Percentiles rank a stretch among this genome's conserved stretches.
These are phyloP conservation scores for Desoria tigrina DNA, from an alignment of 2,888 invertebrate genomes.

Conservation along the genomic window DNA sequence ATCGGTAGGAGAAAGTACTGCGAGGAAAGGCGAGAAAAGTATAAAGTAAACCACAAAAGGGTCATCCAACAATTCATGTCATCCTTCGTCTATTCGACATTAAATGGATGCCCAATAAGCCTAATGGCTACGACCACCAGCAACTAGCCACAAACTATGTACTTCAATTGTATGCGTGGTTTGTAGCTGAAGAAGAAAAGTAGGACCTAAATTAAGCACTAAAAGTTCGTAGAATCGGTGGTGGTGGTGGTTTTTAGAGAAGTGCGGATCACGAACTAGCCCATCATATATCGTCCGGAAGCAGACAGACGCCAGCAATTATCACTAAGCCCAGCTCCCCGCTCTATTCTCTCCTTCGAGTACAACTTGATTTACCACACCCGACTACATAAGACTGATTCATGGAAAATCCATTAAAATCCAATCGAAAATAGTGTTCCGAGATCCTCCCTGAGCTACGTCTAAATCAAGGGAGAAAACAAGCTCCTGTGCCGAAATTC, in stretches of 20 bases:
- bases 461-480: conserved; percentile 1
- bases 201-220: too few species aligned
- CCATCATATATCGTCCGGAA: conserved; percentile 37
- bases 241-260: conserved; percentile 14
- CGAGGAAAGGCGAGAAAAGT: conserved; percentile 12
- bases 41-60: conserved; percentile 28
- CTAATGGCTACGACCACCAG: conserved; percentile 32
- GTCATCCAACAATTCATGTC: conserved; percentile 44
- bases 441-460: neutral
- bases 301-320: conserved; percentile 44
- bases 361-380: conserved; percentile 43
- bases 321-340: conserved; percentile 28
- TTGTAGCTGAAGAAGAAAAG: too few species aligned
- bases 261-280: conserved; percentile 14
- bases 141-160: neutral
- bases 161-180: too few species aligned
- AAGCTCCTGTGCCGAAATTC: neutral
- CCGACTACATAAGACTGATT: conserved; percentile 23
- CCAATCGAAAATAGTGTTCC: conserved; percentile 40
- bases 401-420: conserved; percentile 50
- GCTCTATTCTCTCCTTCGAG: conserved; percentile 2
- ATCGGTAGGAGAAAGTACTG: conserved; percentile 7
- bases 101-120: conserved; percentile 44
- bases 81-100: conserved; percentile 19
- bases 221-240: too few species aligned